phyloP scores from a whole-genome alignment of 1,140 invertebrate genomes.

The Apis laboriosa region DNA sequence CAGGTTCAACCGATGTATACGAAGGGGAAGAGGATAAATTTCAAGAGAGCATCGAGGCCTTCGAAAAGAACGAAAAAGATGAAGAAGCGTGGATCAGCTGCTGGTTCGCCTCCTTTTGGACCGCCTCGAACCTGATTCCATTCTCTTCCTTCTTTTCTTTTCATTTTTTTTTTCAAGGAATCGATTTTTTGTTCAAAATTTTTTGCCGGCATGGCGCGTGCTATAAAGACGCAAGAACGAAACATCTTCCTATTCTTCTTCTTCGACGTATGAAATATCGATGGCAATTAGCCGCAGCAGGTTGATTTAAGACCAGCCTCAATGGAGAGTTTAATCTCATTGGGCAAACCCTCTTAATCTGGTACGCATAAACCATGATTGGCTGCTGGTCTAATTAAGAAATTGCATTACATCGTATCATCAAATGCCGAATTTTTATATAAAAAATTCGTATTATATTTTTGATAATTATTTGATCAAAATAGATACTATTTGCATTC shows the following conservation, averaged over 20 bases:
- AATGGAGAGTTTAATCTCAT: conserved; percentile 35
- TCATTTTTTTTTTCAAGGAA: neutral
- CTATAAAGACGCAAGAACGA: neutral
- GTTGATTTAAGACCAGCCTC: conserved; percentile 43
- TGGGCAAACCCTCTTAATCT: conserved; percentile 34
- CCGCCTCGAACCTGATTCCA: neutral
- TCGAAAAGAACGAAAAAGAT: conserved; percentile 6
- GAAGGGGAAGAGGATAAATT: conserved; percentile 6
- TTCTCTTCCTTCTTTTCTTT: too few species aligned
- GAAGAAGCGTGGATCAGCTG: conserved; percentile 7
- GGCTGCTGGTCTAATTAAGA: conserved; percentile 35
- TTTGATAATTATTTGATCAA: too few species aligned
- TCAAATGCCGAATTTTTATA: too few species aligned
- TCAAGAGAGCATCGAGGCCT: neutral
- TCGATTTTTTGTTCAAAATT: conserved; percentile 1
- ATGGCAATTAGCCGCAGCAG: conserved; percentile 39
- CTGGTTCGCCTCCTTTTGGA: neutral
- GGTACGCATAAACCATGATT: conserved; percentile 12
- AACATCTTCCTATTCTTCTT: conserved; percentile 8
- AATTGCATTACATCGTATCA: conserved; percentile 6
- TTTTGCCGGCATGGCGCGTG: conserved; percentile 21
- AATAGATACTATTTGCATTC: too few species aligned
- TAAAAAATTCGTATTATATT: too few species aligned
- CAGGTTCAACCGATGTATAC: neutral
- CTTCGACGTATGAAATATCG: conserved; percentile 43